Evolutionary conservation across 2,797 vertebrate species (phyloP), one percentile per base, ranked within the genome.

Genomic region (Smutsia temminckii): DNA sequence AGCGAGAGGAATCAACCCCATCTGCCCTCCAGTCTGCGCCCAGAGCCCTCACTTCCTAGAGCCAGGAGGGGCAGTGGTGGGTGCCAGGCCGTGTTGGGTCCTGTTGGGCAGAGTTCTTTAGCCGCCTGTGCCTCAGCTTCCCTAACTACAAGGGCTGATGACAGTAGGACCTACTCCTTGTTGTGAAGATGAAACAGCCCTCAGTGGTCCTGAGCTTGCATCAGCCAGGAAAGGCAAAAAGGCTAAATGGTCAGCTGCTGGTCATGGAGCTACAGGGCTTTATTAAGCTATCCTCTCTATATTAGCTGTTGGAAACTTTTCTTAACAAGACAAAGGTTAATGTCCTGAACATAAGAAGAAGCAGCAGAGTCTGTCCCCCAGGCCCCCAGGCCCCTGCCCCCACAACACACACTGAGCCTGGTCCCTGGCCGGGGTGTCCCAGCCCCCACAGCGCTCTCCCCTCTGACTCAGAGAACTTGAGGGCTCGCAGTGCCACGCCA

Each of bases 241-340:
- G 49, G 16, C 8, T 46, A 8, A 34, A 34, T 0, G 5, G 59
- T 32, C 81, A 34, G 8, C 64, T 5, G 32, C 64, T 25, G 13
- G 57, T 7, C 10, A 17, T 12, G 6, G 57, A 5, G 20, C 72
- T 0, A 0, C 3, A 0, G 49, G 17, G 14, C 14, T 20, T 66
- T 42, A 37, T 75, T 27, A 21, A 27, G 40, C 49, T 16, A 0
- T 23, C 46, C n/a, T 55, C 29, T 8, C 46, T 4, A 5, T 5
- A 34, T 37, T 3, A 29, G 79, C 69, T 53, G 4, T 12, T 40
- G 23, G 71, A 57, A 57, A 61, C 49, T 46, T 23, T 57, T 14
- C 64, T 2, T 49, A 64, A 83, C 40, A 68, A 75, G 57, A 40
- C 27, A 59, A 63, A 83, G 53, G 55, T 57, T 53, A 21, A 53